Evolutionary conservation across 2,797 vertebrate genomes (phyloP).

Genomic region (Periparus ater): DNA sequence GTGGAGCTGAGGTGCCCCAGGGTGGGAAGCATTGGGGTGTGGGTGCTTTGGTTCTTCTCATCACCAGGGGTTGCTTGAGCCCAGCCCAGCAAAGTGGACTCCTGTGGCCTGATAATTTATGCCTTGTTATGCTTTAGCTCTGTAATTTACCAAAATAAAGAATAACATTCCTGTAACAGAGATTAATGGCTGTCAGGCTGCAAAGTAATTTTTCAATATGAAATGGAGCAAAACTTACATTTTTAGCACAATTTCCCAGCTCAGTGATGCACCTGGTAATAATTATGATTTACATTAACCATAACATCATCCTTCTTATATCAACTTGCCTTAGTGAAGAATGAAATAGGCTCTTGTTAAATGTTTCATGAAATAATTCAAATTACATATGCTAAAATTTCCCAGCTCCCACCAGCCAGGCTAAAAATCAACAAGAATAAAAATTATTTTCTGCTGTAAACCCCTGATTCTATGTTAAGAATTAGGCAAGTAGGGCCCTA

Average conservation of each 20-base stretch:
- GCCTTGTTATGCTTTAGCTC: slow-evolving; percentile 14
- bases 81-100: neutral
- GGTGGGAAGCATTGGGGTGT: neutral
- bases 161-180: slow-evolving; percentile 11
- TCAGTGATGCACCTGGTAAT: slow-evolving; percentile 63
- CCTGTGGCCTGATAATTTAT: slow-evolving; percentile 1
- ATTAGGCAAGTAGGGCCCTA: neutral
- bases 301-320: slow-evolving; percentile 42
- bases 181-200: slow-evolving; percentile 36
- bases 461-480: neutral
- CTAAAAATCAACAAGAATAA: slow-evolving; percentile 19
- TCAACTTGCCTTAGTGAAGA: slow-evolving; percentile 45
- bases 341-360: slow-evolving; percentile 37
- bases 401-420: neutral
- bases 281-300: slow-evolving; percentile 53
- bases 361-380: slow-evolving; percentile 62
- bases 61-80: neutral
- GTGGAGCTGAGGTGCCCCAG: neutral
- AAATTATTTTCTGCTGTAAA: neutral
- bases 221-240: slow-evolving; percentile 60
- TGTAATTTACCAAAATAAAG: slow-evolving; percentile 26
- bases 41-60: neutral
- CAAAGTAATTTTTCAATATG: slow-evolving; percentile 51
- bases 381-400: slow-evolving; percentile 33
- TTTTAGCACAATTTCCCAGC: slow-evolving; percentile 60